phyloP scores from a whole-genome alignment of 2,113 vertebrate genomes.

The Machaerirhynchus nigripectus region DNA sequence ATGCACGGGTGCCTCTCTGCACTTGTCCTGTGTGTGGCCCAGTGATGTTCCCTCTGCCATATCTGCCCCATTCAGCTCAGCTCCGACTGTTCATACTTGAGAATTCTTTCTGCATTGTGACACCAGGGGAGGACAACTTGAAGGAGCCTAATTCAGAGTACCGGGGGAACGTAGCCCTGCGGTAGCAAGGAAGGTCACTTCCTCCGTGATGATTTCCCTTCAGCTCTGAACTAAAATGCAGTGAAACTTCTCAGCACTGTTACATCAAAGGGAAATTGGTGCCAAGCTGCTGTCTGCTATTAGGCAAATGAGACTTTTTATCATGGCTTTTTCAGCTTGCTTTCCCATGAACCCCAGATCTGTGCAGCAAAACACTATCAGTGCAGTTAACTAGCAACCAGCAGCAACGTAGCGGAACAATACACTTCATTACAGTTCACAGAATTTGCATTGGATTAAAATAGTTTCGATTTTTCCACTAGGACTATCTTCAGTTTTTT shows the following conservation, averaged over 20 bases:
- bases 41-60: fast-evolving
- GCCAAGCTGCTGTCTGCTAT: neutral
- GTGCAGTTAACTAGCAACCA: neutral
- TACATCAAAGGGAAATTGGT: neutral
- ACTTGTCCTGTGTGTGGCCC: too few relatives aligned
- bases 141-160: neutral
- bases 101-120: neutral
- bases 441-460: constrained; percentile 39
- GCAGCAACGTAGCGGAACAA: neutral
- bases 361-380: neutral
- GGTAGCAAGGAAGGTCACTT: neutral
- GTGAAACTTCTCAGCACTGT: neutral
- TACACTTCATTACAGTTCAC: neutral
- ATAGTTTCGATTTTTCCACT: constrained; percentile 32
- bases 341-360: constrained; percentile 11
- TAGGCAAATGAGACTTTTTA: constrained; percentile 10
- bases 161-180: fast-evolving
- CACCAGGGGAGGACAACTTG: neutral
- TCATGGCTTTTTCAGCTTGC: neutral
- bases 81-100: neutral
- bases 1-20: neutral
- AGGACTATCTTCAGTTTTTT: neutral
- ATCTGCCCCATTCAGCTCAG: neutral
- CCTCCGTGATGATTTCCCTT: neutral
- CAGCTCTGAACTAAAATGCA: neutral